Conservation (phyloP, 2,113 vertebrate species). For the Desmodus rotundus region DNA sequence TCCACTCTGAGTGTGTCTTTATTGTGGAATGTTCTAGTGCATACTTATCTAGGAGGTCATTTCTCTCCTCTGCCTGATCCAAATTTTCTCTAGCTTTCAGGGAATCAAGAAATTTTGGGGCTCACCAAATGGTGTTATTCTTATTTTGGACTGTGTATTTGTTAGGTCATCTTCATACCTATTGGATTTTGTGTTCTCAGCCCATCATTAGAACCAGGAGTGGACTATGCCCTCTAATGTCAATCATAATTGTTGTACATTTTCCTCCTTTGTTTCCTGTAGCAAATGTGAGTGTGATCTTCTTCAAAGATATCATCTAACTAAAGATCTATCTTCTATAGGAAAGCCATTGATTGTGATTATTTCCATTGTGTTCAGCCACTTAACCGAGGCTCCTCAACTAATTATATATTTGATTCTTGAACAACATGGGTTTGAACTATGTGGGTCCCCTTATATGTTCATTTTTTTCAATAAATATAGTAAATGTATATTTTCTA, state of each 20-base stretch:
- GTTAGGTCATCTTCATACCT: background rate
- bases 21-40: background rate
- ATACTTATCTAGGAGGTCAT: too few species aligned
- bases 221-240: background rate
- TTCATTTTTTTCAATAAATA: background rate
- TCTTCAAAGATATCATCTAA: background rate
- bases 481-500: background rate
- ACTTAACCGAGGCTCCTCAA: background rate
- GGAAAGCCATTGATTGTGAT: background rate
- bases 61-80: background rate
- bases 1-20: background rate
- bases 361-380: background rate
- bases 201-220: background rate
- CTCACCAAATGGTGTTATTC: background rate
- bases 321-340: background rate
- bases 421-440: background rate
- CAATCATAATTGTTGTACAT: background rate
- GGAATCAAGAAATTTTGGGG: background rate
- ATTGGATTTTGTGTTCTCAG: background rate
- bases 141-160: background rate
- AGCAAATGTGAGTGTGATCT: background rate
- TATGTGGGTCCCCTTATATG: background rate
- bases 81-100: background rate
- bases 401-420: background rate
- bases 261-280: background rate